These are phyloP conservation scores for Aphis gossypii DNA, from an alignment of 1,140 invertebrate species.

Conservation along the genomic window DNA sequence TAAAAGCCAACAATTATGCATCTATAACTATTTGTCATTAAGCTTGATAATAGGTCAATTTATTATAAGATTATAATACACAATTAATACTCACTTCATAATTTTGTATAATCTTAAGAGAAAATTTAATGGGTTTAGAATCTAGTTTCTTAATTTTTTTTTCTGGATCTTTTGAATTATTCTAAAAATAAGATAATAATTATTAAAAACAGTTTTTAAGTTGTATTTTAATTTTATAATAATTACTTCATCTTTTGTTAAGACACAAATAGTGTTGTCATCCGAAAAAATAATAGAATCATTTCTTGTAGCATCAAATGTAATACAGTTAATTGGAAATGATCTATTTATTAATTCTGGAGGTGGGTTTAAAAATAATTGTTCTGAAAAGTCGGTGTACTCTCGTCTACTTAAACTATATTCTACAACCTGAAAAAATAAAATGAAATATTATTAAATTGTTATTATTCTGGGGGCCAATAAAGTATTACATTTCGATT, in stretches of 20 bases:
- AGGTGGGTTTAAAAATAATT: slow-evolving; percentile 65
- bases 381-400: slow-evolving; percentile 69
- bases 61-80: too few species aligned
- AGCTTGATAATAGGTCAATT: too few species aligned
- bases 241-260: slow-evolving; percentile 66
- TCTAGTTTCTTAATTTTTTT: slow-evolving; percentile 35
- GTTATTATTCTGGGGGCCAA: not conserved
- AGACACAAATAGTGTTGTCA: slow-evolving; percentile 70
- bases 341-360: slow-evolving; percentile 66
- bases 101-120: slow-evolving; percentile 55
- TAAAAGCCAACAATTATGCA: too few species aligned
- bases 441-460: not conserved
- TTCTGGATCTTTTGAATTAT: not conserved
- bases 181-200: slow-evolving; percentile 12
- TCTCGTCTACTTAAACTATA: slow-evolving; percentile 69
- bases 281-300: slow-evolving; percentile 73
- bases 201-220: not conserved
- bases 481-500: slow-evolving; percentile 72
- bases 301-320: slow-evolving; percentile 68
- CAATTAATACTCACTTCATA: slow-evolving; percentile 62
- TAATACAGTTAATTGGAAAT: slow-evolving; percentile 68
- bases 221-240: not conserved
- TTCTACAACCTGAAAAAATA: slow-evolving; percentile 71
- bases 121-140: slow-evolving; percentile 46
- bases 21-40: too few species aligned